Base-by-base conservation (phyloP, 2,113 vertebrate genomes). In the Micronycteris hirsuta region DNA sequence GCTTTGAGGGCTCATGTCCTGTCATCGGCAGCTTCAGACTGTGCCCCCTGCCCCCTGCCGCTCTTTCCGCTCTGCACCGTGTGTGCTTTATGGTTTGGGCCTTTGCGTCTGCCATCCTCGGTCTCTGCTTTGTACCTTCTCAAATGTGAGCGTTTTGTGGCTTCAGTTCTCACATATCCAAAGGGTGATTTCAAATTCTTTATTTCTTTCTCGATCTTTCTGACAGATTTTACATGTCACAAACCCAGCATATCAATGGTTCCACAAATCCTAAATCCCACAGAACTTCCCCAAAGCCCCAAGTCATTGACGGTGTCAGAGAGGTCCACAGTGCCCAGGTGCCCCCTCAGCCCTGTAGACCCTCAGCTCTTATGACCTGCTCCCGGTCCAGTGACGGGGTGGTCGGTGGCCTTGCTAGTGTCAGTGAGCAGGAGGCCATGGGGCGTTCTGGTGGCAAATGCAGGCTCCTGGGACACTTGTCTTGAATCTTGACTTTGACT, bases 401-500 rank as follows among this genome's bases (percentile, higher is more conserved):
- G 38, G 0, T 2, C 20, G 26, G 49, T 58, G n/a, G 19, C 26
- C 33, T 49, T 56, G 20, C 0, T 0, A 28, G 22, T 43, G 52
- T 74, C 47, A 16, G 12, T 1, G 16, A 45, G 78, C 19, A 47
- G 43, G 38, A 85, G 26, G 0, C 5, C 7, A 0, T 26, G 9
- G 8, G 7, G 28, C 5, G 6, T n/a, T 19, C 47, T 12, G 31
- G 17, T 28, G 61, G 49, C 45, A 19, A 41, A 7, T 4, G 1
- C 0, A 0, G 13, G 3, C 41, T 83, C 17, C 0, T 0, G 28
- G 70, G 9, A 22, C 12, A 28, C 38, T 28, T 16, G 67, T 52
- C 17, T 86, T 67, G 41, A n/a, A 4, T 89, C 74, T 70, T 52
- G n/a, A 16, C 47, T 91, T 76, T 43, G n/a, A 63, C 9, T 74